A percentile compares a stretch with the other conserved stretches of the same genome.
These are phyloP conservation scores for Sarcophaga caerulescens DNA, from an alignment of 2,888 invertebrate genomes.

Conservation along the genomic window DNA sequence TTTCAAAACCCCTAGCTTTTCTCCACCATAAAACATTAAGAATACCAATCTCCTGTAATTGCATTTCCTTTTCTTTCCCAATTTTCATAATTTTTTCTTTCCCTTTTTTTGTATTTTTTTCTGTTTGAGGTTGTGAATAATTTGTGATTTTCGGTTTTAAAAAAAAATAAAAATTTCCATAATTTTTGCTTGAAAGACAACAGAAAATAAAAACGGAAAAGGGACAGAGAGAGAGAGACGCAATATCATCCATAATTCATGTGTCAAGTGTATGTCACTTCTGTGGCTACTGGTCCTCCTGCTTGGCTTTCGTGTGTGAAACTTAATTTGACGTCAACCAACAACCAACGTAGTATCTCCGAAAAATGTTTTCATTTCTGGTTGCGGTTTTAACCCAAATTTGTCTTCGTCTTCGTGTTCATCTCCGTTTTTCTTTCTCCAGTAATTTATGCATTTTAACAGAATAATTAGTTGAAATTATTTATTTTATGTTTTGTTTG, in stretches of 20 bases:
- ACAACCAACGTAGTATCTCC: not conserved
- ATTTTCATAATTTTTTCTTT: not conserved
- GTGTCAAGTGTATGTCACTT: constrained; percentile 78
- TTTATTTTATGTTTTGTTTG: not conserved
- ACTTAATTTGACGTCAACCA: constrained; percentile 26
- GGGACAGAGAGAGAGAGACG: not conserved
- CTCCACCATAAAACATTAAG: too few relatives aligned
- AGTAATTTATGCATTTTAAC: constrained; percentile 1
- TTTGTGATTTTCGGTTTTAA: not conserved
- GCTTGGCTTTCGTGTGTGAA: constrained; percentile 4
- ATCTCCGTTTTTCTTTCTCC: too few relatives aligned
- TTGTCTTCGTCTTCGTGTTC: too few relatives aligned
- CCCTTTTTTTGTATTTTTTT: not conserved
- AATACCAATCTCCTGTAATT: not conserved
- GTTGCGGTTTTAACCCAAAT: constrained; percentile 35
- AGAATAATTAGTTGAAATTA: constrained; percentile 8
- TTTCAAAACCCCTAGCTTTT: too few relatives aligned
- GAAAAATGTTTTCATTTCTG: constrained; percentile 33
- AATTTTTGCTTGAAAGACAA: constrained; percentile 4
- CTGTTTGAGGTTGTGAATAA: not conserved
- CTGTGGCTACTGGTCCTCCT: constrained; percentile 75
- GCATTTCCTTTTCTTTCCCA: not conserved
- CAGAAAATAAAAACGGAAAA: too few relatives aligned
- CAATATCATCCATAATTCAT: constrained; percentile 72
- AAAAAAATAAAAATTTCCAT: constrained; percentile 36